These are phyloP conservation scores for Liasis olivaceus DNA, from an alignment of 2,797 vertebrate genomes.

Conservation along the genomic window DNA sequence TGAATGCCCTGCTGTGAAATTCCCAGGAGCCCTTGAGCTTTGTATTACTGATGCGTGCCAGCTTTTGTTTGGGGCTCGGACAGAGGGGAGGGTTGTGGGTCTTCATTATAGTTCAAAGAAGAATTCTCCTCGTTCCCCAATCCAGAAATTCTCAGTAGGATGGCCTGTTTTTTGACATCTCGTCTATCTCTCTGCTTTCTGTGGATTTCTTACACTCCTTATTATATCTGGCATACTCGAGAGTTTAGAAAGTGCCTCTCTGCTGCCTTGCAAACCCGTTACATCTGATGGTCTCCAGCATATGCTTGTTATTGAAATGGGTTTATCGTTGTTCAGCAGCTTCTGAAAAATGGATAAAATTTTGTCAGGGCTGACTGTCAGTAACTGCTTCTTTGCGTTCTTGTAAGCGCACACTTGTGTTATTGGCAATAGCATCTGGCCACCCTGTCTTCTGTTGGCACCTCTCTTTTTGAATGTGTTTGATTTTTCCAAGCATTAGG, in stretches of 20 bases:
- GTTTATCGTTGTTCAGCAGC: neutral
- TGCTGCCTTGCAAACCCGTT: neutral
- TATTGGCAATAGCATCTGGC: neutral
- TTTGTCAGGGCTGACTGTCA: neutral
- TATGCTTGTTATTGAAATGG: neutral
- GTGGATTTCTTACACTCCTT: neutral
- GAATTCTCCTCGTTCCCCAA: neutral
- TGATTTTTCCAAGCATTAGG: neutral
- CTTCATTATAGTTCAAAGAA: neutral
- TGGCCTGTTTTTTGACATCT: neutral
- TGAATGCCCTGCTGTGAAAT: slow-evolving; percentile 5
- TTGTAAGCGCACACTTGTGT: neutral
- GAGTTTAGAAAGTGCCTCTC: neutral
- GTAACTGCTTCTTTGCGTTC: neutral
- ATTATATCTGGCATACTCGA: neutral
- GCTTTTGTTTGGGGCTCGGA: neutral
- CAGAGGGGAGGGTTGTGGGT: neutral
- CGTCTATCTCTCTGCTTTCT: neutral
- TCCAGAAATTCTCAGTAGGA: neutral
- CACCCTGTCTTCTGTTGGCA: neutral
- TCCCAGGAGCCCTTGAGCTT: neutral
- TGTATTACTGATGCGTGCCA: neutral
- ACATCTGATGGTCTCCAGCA: neutral
- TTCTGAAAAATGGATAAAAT: neutral
- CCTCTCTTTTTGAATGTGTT: neutral